Evolutionary conservation across 2,113 vertebrate genomes (phyloP).

Genomic region (Gymnogyps californianus): DNA sequence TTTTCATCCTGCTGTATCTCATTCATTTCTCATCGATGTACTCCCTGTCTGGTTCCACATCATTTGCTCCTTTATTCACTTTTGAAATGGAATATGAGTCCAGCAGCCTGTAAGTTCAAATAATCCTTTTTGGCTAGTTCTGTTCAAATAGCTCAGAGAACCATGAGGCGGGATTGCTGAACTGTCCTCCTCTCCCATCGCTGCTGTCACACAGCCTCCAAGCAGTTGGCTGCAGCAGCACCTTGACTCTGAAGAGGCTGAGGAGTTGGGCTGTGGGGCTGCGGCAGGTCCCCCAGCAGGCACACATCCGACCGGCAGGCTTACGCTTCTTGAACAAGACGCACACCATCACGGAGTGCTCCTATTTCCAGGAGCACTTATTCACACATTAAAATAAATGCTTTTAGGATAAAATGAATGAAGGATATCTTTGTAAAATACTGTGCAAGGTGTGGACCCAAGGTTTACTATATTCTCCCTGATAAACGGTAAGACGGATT

Average conservation of each 20-base stretch:
- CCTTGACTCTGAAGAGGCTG: background rate
- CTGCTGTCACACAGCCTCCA: background rate
- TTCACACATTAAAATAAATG: background rate
- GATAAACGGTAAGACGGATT: background rate
- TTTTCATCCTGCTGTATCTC: background rate
- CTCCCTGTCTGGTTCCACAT: background rate
- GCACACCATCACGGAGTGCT: background rate
- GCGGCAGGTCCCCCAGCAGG: background rate
- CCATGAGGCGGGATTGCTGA: background rate
- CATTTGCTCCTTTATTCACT: background rate
- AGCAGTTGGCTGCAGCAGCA: background rate
- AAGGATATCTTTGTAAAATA: background rate
- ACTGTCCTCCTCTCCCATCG: background rate
- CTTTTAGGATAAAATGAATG: background rate
- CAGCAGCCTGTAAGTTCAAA: background rate
- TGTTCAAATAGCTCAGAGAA: background rate
- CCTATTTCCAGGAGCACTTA: background rate
- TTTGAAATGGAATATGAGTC: background rate
- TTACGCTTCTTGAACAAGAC: background rate
- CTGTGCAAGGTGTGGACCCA: background rate
- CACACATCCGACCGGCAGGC: accelerated
- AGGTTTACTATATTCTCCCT: background rate
- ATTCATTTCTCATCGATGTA: background rate
- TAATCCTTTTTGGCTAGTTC: background rate
- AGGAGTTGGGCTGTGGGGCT: background rate